Base-by-base conservation (phyloP, 2,797 vertebrate species). In the Poeciliopsis paucimaculata region DNA sequence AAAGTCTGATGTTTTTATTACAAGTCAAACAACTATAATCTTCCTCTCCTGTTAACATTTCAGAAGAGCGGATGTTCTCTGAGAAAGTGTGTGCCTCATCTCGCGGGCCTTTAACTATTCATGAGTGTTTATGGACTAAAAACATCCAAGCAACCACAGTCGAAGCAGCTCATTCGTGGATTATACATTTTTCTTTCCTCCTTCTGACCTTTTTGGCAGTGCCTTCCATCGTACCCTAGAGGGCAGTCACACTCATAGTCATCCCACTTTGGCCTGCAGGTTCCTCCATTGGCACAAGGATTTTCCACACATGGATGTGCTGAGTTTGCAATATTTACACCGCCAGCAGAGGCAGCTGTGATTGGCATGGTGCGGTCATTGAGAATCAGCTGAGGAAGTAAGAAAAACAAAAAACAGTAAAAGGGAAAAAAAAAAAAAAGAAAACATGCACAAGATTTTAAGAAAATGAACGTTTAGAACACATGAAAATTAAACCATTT, bases 191-290 rank as follows among this genome's bases (percentile, higher is more conserved):
- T 34, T 53, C 26, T 36, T 51, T 53, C 13, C 10, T 23, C 2
- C 13, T 34, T 60, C 36, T 84, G 95, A 99, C 98, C 98, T 98
- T 98, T 99, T 89, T 98, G 97, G 88, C 98, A 99, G 81, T 97
- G 97, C 43, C 93, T 94, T 34, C 98, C 98, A 77, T 98, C 98
- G 0, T 97, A 99, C 72, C 98, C 98, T 77, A 99, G 93, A 5
- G 97, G 95, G 85, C 98, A 99, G 94, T 99, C 98, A 76, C 98
- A 99, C 78, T 98, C 97, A 0, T 99, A 99, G 34, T 86, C 87
- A 49, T 99, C 97, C 93, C 97, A 96, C 90, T 95, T 96, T n/a
- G 98, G 97, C 75, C 96, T 77, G 5, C 98, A 99, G 85, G 95
- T 96, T 76, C 98, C 98, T 39, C 97, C 97, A 0, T 99, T 98